phyloP scores from a whole-genome alignment of 2,797 vertebrate genomes.

The Carcharodon carcharias region DNA sequence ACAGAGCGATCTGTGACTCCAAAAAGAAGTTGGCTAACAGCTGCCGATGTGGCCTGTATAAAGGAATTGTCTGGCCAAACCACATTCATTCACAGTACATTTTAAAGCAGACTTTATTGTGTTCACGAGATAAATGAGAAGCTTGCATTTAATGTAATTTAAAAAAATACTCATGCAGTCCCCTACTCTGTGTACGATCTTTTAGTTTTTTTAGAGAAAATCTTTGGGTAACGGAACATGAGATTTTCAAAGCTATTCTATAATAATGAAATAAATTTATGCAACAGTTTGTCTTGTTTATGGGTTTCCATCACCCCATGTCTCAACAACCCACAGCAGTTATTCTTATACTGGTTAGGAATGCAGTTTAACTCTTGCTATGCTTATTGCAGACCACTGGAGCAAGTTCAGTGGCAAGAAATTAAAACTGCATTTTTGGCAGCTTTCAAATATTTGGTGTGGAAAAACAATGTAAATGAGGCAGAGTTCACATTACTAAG shows the following conservation, averaged over 20 bases:
- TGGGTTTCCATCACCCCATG: background rate
- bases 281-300: background rate
- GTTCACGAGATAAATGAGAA: background rate
- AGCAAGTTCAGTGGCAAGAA: background rate
- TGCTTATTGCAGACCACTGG: background rate
- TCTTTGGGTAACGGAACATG: background rate
- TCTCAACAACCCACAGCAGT: too few species aligned
- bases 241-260: background rate
- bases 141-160: background rate
- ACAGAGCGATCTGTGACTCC: background rate
- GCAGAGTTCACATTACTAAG: background rate
- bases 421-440: background rate
- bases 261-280: background rate
- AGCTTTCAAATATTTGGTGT: background rate
- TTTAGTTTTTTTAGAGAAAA: background rate
- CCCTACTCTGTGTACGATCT: background rate
- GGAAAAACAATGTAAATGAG: background rate
- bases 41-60: background rate
- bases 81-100: background rate
- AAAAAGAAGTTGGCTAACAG: conserved; percentile 15
- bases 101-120: background rate
- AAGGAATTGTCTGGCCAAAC: conserved; percentile 24
- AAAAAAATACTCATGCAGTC: background rate
- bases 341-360: background rate
- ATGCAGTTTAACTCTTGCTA: background rate